Percentiles rank a stretch among this genome's conserved stretches.
These are phyloP conservation scores for Sthenelais limicola DNA, from an alignment of 2,888 invertebrate species.

Conservation along the genomic window DNA sequence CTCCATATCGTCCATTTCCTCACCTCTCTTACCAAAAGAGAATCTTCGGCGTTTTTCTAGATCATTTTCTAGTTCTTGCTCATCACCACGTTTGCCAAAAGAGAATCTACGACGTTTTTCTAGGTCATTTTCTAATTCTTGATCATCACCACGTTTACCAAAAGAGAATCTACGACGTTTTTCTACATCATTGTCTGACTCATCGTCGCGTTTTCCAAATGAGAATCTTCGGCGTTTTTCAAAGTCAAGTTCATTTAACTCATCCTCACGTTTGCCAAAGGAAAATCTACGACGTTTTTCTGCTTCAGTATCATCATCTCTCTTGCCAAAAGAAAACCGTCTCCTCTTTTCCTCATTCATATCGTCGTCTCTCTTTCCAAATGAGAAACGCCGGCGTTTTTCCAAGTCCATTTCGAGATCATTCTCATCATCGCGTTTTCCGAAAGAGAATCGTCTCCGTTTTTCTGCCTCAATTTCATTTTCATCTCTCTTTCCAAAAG, in stretches of 20 bases:
- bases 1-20: not conserved
- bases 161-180: conserved; percentile 25
- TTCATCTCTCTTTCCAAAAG: conserved; percentile 16
- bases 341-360: conserved; percentile 13
- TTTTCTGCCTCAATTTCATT: conserved; percentile 28
- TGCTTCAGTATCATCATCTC: not conserved
- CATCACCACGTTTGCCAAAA: conserved; percentile 23
- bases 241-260: not conserved
- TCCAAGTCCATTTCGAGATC: conserved; percentile 7
- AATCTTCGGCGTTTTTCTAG: conserved; percentile 1
- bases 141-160: conserved; percentile 13
- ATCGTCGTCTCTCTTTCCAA: conserved; percentile 22
- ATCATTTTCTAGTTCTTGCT: not conserved
- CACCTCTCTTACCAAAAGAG: conserved; percentile 11
- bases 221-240: conserved; percentile 9
- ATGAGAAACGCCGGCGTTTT: conserved; percentile 20
- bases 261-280: conserved; percentile 23
- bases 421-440: conserved; percentile 13
- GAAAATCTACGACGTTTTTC: conserved; percentile 23
- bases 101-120: conserved; percentile 24
- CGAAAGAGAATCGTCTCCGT: conserved; percentile 20
- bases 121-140: not conserved
- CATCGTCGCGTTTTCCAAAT: conserved; percentile 13
- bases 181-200: conserved; percentile 2
- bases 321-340: conserved; percentile 11